Evolutionary conservation across 1,140 invertebrate species (phyloP).

Genomic region (Hesperophylax magnus): DNA sequence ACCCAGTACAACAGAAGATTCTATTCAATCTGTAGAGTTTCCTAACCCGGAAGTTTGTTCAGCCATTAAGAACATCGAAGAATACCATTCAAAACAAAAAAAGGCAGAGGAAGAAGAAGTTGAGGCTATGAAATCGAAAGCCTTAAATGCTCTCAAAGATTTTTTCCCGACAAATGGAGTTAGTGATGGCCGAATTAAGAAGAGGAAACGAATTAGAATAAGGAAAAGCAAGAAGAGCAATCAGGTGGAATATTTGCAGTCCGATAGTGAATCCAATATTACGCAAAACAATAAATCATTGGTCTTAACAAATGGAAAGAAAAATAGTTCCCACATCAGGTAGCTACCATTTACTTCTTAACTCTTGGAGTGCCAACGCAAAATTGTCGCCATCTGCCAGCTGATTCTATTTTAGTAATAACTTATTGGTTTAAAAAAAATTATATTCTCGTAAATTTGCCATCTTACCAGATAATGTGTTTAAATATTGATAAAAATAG

Average conservation of each 20-base stretch:
- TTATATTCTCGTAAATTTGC: too few relatives aligned
- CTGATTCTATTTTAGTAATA: too few relatives aligned
- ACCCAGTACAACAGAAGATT: conserved; percentile 31
- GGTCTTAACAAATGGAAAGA: conserved; percentile 46
- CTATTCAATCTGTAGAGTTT: conserved; percentile 20
- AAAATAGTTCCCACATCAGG: conserved; percentile 52
- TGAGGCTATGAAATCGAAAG: conserved; percentile 50
- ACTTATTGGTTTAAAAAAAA: too few relatives aligned
- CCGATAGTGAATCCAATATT: conserved; percentile 49
- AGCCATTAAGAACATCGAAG: conserved; percentile 52
- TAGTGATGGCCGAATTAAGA: conserved; percentile 55
- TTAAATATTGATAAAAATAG: too few relatives aligned
- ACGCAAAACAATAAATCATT: conserved; percentile 44
- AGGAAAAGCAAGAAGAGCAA: conserved; percentile 55
- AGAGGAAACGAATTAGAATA: conserved; percentile 52
- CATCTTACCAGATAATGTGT: too few relatives aligned
- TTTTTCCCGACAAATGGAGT: conserved; percentile 41
- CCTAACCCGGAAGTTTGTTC: conserved; percentile 43
- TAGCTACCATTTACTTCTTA: conserved; percentile 3
- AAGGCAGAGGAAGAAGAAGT: conserved; percentile 40
- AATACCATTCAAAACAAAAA: conserved; percentile 42
- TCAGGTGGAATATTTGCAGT: conserved; percentile 40
- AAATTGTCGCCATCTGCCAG: too few relatives aligned
- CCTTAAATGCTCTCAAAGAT: conserved; percentile 46
- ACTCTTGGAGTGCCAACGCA: too few relatives aligned